Evolutionary conservation across 2,888 invertebrate genomes (phyloP).

Genomic region (Heliconius ismenius): DNA sequence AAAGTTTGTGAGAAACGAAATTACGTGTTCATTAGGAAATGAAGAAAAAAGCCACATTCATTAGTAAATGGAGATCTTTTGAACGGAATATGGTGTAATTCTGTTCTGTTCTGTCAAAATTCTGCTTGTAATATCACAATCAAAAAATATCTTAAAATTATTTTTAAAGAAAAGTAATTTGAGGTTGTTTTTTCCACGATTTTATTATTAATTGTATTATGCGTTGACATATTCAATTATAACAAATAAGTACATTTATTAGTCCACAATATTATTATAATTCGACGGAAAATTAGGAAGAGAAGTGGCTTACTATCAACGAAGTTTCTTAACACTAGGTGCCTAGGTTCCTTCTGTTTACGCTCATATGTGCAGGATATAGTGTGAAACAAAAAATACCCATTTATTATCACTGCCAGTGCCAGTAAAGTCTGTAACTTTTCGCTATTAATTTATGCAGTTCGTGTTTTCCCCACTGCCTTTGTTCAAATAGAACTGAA

Average conservation of each 20-base stretch:
- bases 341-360: not conserved
- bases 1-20: conserved; percentile 18
- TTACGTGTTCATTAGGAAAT: conserved; percentile 15
- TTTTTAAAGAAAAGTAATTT: no score
- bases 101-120: not conserved
- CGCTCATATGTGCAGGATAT: not conserved
- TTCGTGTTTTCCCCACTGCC: conserved; percentile 1
- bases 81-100: not conserved
- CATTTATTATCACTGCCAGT: not conserved
- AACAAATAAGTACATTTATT: no score
- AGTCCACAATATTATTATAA: no score
- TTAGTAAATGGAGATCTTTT: conserved; percentile 3
- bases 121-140: not conserved
- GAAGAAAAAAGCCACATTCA: not conserved
- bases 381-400: not conserved
- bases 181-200: no score
- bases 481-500: conserved; percentile 1
- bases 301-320: not conserved
- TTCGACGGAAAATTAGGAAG: not conserved
- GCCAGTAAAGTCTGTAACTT: not conserved
- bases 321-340: not conserved
- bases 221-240: no score
- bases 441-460: not conserved
- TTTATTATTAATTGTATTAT: no score
- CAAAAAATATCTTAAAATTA: not conserved